These are phyloP conservation scores for Todus mexicanus DNA, from an alignment of 2,797 vertebrate genomes.

Conservation along the genomic window DNA sequence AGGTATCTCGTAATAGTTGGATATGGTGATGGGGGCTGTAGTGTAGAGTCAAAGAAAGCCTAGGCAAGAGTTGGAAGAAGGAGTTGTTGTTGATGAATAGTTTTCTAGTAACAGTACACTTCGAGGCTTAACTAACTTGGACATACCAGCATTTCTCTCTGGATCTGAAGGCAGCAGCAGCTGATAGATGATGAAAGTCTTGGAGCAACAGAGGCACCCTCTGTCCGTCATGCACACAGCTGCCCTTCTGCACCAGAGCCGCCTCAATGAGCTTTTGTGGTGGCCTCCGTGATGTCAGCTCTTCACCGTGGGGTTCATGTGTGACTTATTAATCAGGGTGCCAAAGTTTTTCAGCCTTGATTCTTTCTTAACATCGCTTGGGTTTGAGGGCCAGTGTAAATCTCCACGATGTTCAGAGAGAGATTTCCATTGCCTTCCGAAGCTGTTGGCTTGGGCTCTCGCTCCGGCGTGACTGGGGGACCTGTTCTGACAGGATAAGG, in stretches of 20 bases:
- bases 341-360: not conserved
- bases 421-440: not conserved
- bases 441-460: not conserved
- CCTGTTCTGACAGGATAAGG: not conserved
- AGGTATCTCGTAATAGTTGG: not conserved
- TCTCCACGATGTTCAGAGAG: not conserved
- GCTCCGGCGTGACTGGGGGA: not conserved
- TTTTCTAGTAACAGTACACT: not conserved
- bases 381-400: not conserved
- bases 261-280: not conserved
- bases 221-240: not conserved
- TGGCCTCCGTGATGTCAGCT: not conserved
- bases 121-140: not conserved
- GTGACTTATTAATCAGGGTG: not conserved
- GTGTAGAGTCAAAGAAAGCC: not conserved
- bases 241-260: not conserved
- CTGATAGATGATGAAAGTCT: not conserved
- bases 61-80: not conserved
- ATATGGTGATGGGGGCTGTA: not conserved
- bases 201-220: not conserved
- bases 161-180: not conserved
- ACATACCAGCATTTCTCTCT: not conserved
- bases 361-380: not conserved
- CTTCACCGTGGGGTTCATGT: not conserved
- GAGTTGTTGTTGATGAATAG: not conserved